These are phyloP conservation scores for Gracilinanus agilis DNA, from an alignment of 2,113 vertebrate species.

Conservation along the genomic window DNA sequence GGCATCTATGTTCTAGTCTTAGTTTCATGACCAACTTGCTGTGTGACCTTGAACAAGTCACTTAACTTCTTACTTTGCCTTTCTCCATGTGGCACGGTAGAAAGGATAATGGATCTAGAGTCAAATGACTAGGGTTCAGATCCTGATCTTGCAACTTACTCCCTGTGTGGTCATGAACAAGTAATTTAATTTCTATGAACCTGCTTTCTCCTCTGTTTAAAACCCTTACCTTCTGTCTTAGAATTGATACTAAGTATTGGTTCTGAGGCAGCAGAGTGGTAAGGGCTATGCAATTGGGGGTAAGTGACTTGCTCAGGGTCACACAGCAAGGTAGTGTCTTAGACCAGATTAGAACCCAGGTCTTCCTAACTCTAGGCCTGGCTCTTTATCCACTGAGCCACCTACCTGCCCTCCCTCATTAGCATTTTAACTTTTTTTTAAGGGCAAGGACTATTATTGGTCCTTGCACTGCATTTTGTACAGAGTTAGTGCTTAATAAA, in stretches of 20 bases:
- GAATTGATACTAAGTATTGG: no score
- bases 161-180: neutral
- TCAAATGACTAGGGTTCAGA: neutral
- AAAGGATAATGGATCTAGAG: neutral
- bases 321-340: no score
- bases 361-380: no score
- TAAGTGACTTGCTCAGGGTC: no score
- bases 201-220: neutral
- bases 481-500: neutral
- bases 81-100: neutral
- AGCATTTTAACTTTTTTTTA: neutral
- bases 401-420: neutral
- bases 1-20: neutral
- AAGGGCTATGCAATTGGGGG: no score
- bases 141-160: neutral
- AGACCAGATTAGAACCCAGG: no score
- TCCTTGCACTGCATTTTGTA: neutral
- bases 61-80: neutral
- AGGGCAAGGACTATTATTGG: neutral
- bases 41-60: neutral
- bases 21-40: neutral
- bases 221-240: no score
- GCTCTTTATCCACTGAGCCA: no score
- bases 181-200: neutral
- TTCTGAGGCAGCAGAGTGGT: no score